These are phyloP conservation scores for Gephyroberyx darwinii DNA, from an alignment of 2,797 vertebrate species.

Conservation along the genomic window DNA sequence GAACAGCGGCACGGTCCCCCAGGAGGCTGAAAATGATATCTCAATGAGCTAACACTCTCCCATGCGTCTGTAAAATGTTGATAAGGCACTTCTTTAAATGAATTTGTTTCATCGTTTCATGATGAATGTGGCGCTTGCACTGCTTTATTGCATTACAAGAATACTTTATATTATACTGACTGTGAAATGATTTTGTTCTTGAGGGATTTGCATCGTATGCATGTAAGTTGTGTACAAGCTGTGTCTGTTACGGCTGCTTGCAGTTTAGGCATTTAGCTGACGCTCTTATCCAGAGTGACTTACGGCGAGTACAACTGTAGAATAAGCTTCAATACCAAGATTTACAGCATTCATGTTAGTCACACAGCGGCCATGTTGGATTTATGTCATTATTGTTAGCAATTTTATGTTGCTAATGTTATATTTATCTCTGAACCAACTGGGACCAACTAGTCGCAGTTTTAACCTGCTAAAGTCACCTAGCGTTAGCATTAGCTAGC, in stretches of 20 bases:
- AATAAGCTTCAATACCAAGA: too few relatives aligned
- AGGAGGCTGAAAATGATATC: conserved; percentile 69
- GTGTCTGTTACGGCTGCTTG: background rate
- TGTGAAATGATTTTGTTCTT: background rate
- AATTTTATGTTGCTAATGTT: too few relatives aligned
- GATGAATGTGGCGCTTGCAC: conserved; percentile 24
- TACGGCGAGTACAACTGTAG: too few relatives aligned
- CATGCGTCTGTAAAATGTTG: conserved; percentile 53
- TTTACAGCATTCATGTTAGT: background rate
- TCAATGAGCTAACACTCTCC: conserved; percentile 40
- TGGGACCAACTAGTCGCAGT: too few relatives aligned
- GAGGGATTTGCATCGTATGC: conserved; percentile 3
- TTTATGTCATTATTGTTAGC: too few relatives aligned
- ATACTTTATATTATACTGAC: background rate
- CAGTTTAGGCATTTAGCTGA: too few relatives aligned
- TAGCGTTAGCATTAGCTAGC: too few relatives aligned
- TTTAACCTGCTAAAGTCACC: too few relatives aligned
- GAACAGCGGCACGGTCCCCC: conserved; percentile 58
- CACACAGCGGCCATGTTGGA: too few relatives aligned
- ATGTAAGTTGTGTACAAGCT: background rate
- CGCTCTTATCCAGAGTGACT: too few relatives aligned
- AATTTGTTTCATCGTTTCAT: conserved; percentile 50
- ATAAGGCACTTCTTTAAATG: conserved; percentile 60
- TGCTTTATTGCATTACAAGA: conserved; percentile 31
- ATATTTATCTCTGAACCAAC: too few relatives aligned